Evolutionary conservation across 2,797 vertebrate genomes (phyloP), one percentile per base, ranked within the genome.

Genomic region (Lepilemur ruficaudatus): DNA sequence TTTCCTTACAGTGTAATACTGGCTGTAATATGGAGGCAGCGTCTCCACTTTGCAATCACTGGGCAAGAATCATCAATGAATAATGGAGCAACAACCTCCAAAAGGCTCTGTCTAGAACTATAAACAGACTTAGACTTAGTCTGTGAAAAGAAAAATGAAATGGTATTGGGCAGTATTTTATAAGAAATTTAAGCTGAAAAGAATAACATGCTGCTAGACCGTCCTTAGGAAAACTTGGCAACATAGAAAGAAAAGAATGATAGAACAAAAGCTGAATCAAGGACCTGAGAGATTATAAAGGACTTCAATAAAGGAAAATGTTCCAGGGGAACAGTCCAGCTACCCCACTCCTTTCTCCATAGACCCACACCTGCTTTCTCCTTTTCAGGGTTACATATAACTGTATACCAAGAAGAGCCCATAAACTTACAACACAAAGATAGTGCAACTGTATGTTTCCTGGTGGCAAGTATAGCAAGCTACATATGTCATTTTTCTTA

Each of bases 91-190:
- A 41, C 32, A 70, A 73, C 30, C 65, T 80, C 93, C 80, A 94
- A 59, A 67, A 67, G 32, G 32, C 63, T 70, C 69, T 70, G 22
- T 41, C 38, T 14, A 84, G 73, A 89, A 88, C 57, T 79, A 67
- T 59, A 50, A 83, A 79, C 17, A 55, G 63, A 86, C 22, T 41
- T 41, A 57, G 55, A 9, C 8, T 88, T 88, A 52, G 55, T 86
- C 65, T 86, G 43, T 89, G n/a, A 61, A 78, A 82, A 96, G 10
- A 90, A 72, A 96, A 78, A 84, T 25, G 79, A 84, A 91, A n/a
- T 73, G n/a, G 52, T 32, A 65, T 25, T 72, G 1, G 38, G n/a
- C 28, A 89, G 25, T 52, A 41, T 28, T 65, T 6, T 57, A 30
- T 48, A 86, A 90, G 43, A 81, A 85, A 59, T 76, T 52, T 90